These are phyloP conservation scores for Drosophila hamatofila DNA, from an alignment of 2,888 invertebrate genomes.

Conservation along the genomic window DNA sequence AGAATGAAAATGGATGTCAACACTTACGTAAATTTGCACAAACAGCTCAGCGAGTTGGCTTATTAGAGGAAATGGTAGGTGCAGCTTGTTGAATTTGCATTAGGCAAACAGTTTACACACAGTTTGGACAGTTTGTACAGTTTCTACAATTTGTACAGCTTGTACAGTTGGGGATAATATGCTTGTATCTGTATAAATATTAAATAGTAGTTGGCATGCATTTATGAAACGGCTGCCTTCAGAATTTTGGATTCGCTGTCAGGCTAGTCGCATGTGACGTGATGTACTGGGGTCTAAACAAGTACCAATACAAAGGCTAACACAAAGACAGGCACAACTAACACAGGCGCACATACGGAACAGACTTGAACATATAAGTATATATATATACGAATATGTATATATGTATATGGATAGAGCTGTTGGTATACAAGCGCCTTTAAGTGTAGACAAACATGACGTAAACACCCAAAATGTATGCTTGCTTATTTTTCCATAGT, in stretches of 20 bases:
- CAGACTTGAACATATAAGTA: constrained; percentile 33
- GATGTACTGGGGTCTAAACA: constrained; percentile 16
- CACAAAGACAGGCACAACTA: constrained; percentile 39
- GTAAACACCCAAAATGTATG: constrained; percentile 77
- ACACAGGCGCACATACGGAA: constrained; percentile 37
- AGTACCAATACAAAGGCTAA: constrained; percentile 34
- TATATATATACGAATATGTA: constrained; percentile 17
- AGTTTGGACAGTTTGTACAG: constrained; percentile 21
- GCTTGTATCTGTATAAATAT: constrained; percentile 34
- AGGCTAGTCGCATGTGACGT: constrained; percentile 29
- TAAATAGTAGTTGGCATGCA: constrained; percentile 57
- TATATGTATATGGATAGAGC: constrained; percentile 17
- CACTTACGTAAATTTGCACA: constrained; percentile 70
- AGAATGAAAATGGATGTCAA: constrained; percentile 25
- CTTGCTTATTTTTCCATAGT: constrained; percentile 48
- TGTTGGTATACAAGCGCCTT: constrained; percentile 32
- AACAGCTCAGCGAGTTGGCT: constrained; percentile 48
- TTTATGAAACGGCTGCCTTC: constrained; percentile 26
- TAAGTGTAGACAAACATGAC: constrained; percentile 72
- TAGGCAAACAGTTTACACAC: constrained; percentile 34
- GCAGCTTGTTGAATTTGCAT: constrained; percentile 58
- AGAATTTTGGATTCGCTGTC: constrained; percentile 31
- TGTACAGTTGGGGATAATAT: constrained; percentile 17
- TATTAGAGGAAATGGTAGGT: constrained; percentile 48
- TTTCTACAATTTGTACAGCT: constrained; percentile 13